These are phyloP conservation scores for Pilophorus perplexus DNA, from an alignment of 2,888 invertebrate species.

Conservation along the genomic window DNA sequence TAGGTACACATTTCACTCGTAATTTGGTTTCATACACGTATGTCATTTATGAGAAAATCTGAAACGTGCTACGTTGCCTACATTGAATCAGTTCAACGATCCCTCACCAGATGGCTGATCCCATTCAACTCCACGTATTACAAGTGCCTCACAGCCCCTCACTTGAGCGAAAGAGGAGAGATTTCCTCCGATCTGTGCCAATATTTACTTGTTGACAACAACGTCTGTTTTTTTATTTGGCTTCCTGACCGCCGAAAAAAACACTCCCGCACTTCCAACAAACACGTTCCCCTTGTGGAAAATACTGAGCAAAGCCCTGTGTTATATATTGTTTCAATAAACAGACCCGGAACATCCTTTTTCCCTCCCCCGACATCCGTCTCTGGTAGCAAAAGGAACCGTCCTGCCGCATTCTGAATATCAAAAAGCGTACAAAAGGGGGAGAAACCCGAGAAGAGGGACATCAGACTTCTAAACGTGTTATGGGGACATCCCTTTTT, in stretches of 20 bases:
- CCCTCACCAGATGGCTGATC: too few relatives aligned
- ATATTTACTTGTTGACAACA: slow-evolving; percentile 30
- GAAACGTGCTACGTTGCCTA: too few relatives aligned
- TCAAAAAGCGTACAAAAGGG: too few relatives aligned
- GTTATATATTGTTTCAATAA: too few relatives aligned
- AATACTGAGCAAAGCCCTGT: too few relatives aligned
- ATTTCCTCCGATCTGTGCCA: slow-evolving; percentile 15
- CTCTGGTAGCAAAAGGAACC: not conserved
- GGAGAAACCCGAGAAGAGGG: not conserved
- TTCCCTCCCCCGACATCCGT: slow-evolving; percentile 6
- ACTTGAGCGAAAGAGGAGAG: slow-evolving; percentile 10
- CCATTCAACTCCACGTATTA: too few relatives aligned
- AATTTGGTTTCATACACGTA: too few relatives aligned
- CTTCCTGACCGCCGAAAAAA: slow-evolving; percentile 28
- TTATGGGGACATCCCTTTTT: slow-evolving; percentile 24
- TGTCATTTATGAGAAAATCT: too few relatives aligned
- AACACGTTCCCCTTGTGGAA: too few relatives aligned
- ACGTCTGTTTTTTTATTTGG: slow-evolving; percentile 25
- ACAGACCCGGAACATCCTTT: slow-evolving; percentile 13
- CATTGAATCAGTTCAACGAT: too few relatives aligned
- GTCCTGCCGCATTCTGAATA: slow-evolving; percentile 33
- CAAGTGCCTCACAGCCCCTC: too few relatives aligned
- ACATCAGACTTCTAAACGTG: slow-evolving; percentile 21
- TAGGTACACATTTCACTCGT: too few relatives aligned
- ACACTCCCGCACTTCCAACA: not conserved